These are phyloP conservation scores for Trochalopteron elliotii DNA, from an alignment of 2,113 vertebrate species.

Conservation along the genomic window DNA sequence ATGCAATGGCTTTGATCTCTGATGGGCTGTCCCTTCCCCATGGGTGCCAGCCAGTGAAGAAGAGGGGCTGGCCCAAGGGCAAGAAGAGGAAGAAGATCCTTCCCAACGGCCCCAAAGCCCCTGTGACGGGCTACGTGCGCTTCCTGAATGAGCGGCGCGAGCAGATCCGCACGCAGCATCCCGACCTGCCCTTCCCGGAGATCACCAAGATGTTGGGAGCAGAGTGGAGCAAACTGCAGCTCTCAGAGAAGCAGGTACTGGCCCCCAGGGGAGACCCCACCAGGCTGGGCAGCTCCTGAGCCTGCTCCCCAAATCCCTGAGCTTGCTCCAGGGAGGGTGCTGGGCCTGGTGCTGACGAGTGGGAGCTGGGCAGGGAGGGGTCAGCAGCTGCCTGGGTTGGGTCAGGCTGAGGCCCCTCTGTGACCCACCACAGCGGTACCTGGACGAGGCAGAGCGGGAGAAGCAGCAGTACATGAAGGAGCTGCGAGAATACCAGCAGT, in stretches of 20 bases:
- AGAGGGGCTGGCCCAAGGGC: conserved; percentile 96
- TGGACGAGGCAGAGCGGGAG: conserved; percentile 93
- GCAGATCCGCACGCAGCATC: conserved; percentile 89
- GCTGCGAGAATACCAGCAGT: conserved; percentile 93
- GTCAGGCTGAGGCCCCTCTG: neutral
- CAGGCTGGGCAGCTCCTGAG: neutral
- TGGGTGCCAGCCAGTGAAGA: conserved; percentile 85
- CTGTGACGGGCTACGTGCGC: conserved; percentile 92
- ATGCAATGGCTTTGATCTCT: rapidly evolving
- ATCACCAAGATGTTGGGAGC: conserved; percentile 97
- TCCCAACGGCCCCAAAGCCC: conserved; percentile 95
- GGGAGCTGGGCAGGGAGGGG: neutral
- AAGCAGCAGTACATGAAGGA: conserved; percentile 96
- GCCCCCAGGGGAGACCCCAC: neutral
- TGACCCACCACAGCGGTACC: conserved; percentile 79
- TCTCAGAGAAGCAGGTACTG: conserved; percentile 85
- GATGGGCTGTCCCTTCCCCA: neutral
- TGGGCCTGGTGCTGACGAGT: neutral
- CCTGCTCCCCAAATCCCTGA: neutral
- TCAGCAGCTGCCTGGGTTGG: neutral
- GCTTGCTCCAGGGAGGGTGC: neutral
- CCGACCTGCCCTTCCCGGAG: conserved; percentile 93
- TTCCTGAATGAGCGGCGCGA: conserved; percentile 94
- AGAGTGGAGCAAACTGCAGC: conserved; percentile 92
- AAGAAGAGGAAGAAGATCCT: conserved; percentile 98